phyloP scores from a whole-genome alignment of 2,113 vertebrate species.

The Amphiprion percula region DNA sequence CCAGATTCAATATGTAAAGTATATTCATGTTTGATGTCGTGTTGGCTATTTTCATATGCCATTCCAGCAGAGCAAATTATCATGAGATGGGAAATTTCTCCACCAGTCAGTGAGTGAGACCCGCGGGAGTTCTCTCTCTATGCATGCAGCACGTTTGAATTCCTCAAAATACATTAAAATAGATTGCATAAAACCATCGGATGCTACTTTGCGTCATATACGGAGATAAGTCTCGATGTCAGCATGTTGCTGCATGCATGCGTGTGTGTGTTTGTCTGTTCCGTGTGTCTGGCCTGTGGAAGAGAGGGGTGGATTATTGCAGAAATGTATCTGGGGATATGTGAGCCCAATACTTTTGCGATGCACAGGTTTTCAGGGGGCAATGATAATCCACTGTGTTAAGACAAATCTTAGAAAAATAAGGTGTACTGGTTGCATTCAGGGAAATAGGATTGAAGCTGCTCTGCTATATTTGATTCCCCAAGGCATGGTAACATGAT shows the following conservation, averaged over 20 bases:
- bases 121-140: conserved; percentile 60
- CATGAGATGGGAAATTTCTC: conserved; percentile 67
- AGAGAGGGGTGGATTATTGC: conserved; percentile 62
- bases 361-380: conserved; percentile 61
- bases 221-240: conserved; percentile 57
- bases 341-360: conserved; percentile 44
- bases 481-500: conserved; percentile 77
- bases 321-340: conserved; percentile 64
- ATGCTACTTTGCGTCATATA: conserved; percentile 47
- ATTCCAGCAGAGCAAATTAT: conserved; percentile 68
- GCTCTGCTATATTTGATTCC: conserved; percentile 75
- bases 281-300: conserved; percentile 35
- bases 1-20: conserved; percentile 68
- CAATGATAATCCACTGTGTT: conserved; percentile 80
- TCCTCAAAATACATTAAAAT: conserved; percentile 65
- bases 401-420: conserved; percentile 70
- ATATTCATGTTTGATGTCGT: conserved; percentile 59
- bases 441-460: conserved; percentile 76
- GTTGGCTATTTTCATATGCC: conserved; percentile 46
- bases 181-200: conserved; percentile 57
- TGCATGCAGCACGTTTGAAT: conserved; percentile 56
- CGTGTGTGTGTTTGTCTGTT: conserved; percentile 19
- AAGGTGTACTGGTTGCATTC: conserved; percentile 64
- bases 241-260: conserved; percentile 34
- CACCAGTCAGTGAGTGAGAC: conserved; percentile 59